Base-by-base conservation (phyloP, 2,888 invertebrate genomes). In the Cephus runcator region DNA sequence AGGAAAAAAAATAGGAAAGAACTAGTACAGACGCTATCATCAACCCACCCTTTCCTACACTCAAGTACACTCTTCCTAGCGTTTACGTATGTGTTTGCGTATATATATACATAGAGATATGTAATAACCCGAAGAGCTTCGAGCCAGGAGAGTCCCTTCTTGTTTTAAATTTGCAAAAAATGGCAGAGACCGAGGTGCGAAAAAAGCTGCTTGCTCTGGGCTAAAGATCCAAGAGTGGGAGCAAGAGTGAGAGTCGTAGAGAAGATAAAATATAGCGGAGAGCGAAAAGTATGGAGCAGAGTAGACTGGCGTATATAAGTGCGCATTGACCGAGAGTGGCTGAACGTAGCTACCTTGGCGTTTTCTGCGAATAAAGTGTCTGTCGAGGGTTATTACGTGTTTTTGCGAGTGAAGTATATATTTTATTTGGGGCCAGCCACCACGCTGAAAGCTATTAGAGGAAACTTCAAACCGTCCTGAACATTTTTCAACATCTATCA, bases 381-480 rank as follows among this genome's bases (percentile, higher is more conserved):
- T 31, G 71, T 11, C 15, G 75, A 71, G 75, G 77, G 40, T 77
- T 77, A 71, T 77, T 31, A 75, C 69, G 34, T 34, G 74, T 77
- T 75, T 71, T 77, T 77, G 36, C 75, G 3, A 30, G 35, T 11
- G 75, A 56, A 68, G 76, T 35, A 40, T 75, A 73, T 78, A 73
- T 78, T 73, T 73, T 78, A 75, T 75, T 71, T 73, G 74, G 77
- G 11, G n/a, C 40, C 40, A 40, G 73, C 68, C 34, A 15, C 23
- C 33, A 31, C 3, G 23, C 23, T 1, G 56, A 56, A 31, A 71
- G 71, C 71, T 31, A 34, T 71, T 71, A 71, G 71, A 33, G 34
- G 31, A 71, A 71, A 71, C 31, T 56, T 56, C 56, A 56, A 56
- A 23, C 56, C 56, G 23, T 56, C 23, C 56, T 23, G 56, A 56